Percentiles rank a stretch among this genome's conserved stretches.
Evolutionary conservation across 2,888 invertebrate species (phyloP).

Genomic region (Cheilosia vulpina): DNA sequence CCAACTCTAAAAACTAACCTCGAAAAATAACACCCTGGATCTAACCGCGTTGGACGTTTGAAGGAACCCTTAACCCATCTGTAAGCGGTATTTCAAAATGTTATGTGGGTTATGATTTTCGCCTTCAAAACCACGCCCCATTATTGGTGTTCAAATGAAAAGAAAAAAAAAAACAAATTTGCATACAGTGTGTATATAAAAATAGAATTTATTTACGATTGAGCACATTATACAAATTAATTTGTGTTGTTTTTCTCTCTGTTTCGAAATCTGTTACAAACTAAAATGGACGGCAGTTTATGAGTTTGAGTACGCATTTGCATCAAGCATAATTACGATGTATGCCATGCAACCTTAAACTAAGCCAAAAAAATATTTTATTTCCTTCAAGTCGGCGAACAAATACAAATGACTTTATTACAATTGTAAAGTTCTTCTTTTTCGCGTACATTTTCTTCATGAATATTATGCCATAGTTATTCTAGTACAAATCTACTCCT

Average conservation of each 20-base stretch:
- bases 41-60: no score
- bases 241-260: conserved; percentile 56
- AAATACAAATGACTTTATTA: conserved; percentile 74
- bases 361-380: conserved; percentile 15
- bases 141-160: background rate
- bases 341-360: conserved; percentile 63
- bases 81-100: no score
- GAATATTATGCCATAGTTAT: conserved; percentile 31
- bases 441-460: conserved; percentile 71
- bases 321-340: conserved; percentile 23
- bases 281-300: conserved; percentile 69
- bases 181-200: conserved; percentile 62
- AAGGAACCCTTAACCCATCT: no score
- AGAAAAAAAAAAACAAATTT: background rate
- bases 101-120: no score
- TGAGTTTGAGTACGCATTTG: conserved; percentile 48
- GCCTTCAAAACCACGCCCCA: no score
- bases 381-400: conserved; percentile 67
- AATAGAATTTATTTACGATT: conserved; percentile 71
- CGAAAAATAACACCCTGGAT: no score
- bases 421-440: conserved; percentile 34
- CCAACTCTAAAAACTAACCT: no score
- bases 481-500: conserved; percentile 57
- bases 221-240: conserved; percentile 66
- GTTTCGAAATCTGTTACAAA: conserved; percentile 60